Evolutionary conservation across 2,113 vertebrate species (phyloP).

Genomic region (Erythrocercus mccallii): DNA sequence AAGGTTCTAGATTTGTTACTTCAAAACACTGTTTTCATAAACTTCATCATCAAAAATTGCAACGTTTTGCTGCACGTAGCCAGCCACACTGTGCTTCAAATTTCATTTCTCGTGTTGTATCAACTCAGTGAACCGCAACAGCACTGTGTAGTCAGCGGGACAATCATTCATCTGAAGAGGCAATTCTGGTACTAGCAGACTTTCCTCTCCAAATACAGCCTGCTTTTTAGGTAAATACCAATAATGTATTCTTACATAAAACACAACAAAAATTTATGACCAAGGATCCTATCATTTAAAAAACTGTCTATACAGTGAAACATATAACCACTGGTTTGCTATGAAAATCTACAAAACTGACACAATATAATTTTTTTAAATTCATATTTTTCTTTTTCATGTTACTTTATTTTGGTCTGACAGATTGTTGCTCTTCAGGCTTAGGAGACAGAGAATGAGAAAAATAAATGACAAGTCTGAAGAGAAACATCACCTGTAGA

Average conservation of each 20-base stretch:
- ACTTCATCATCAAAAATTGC: not conserved
- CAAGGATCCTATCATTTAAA: not conserved
- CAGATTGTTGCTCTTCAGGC: not conserved
- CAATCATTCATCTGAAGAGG: not conserved
- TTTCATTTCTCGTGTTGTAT: not conserved
- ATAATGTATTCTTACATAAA: not conserved
- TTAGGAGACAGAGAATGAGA: not conserved
- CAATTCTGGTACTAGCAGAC: not conserved
- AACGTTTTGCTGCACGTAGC: not conserved
- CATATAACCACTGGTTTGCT: not conserved
- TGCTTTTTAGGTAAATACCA: not conserved
- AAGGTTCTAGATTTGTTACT: not conserved
- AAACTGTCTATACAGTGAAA: not conserved
- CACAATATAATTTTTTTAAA: not conserved
- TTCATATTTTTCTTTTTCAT: not conserved
- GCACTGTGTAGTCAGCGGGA: not conserved
- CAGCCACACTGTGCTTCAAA: not conserved
- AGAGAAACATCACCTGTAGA: not conserved
- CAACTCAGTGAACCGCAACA: not conserved
- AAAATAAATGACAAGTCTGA: not conserved
- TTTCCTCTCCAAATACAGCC: not conserved
- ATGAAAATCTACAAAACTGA: not conserved
- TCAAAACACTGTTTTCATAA: not conserved
- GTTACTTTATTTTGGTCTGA: not conserved
- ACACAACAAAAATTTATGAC: not conserved